phyloP scores from a whole-genome alignment of 2,113 vertebrate genomes.

The Thamnaconus septentrionalis region DNA sequence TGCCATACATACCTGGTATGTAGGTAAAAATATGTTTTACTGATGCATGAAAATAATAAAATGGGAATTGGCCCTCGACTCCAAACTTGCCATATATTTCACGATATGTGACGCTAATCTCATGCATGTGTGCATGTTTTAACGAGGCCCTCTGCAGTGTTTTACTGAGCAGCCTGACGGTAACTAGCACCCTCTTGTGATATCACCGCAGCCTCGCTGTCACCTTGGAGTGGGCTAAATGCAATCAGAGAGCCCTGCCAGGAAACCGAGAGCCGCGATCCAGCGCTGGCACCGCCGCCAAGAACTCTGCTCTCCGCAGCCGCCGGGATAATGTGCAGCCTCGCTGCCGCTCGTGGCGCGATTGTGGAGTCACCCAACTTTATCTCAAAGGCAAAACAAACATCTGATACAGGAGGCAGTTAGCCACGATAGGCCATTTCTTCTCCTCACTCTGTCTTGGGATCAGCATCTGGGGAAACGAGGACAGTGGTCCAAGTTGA shows the following conservation, averaged over 20 bases:
- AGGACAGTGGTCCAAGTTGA: no score
- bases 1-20: no score
- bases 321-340: conserved; percentile 34
- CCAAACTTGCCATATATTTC: no score
- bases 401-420: neutral
- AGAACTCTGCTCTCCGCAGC: conserved; percentile 23
- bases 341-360: conserved; percentile 13
- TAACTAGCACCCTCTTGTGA: conserved; percentile 55
- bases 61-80: no score
- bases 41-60: no score
- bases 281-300: conserved; percentile 12
- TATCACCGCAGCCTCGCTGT: conserved; percentile 27
- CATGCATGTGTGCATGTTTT: no score
- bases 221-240: conserved; percentile 38
- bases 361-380: conserved; percentile 13
- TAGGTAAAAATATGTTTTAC: no score
- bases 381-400: conserved; percentile 30
- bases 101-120: no score
- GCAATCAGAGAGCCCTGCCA: conserved; percentile 30
- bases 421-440: no score
- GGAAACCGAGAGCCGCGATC: conserved; percentile 29
- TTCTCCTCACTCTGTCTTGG: no score
- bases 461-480: no score
- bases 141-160: no score
- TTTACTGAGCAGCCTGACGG: neutral